A percentile compares a stretch with the other conserved stretches of the same genome.
Conservation (phyloP, 2,888 invertebrate species). For the Papilio demoleus region DNA sequence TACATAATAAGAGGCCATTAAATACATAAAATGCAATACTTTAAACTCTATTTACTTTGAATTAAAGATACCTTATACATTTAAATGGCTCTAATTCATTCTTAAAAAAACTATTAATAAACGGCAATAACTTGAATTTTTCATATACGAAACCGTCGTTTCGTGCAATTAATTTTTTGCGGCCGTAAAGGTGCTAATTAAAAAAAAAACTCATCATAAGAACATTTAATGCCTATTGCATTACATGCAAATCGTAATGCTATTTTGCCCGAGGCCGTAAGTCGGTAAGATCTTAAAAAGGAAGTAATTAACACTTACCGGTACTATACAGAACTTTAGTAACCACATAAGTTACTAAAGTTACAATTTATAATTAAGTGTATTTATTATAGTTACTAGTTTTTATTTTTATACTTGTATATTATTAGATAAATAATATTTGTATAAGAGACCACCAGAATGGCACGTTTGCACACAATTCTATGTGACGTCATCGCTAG, state of each 20-base stretch:
- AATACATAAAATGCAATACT: too few relatives aligned
- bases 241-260: conserved; percentile 17
- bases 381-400: too few relatives aligned
- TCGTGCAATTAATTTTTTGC: conserved; percentile 27
- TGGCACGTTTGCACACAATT: too few relatives aligned
- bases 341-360: background rate
- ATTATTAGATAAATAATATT: too few relatives aligned
- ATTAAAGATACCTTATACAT: too few relatives aligned
- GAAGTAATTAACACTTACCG: conserved; percentile 1
- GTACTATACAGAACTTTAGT: background rate
- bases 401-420: too few relatives aligned
- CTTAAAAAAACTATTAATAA: too few relatives aligned
- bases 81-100: too few relatives aligned
- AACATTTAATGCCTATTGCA: conserved; percentile 31
- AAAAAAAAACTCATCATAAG: conserved; percentile 9
- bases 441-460: too few relatives aligned
- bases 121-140: too few relatives aligned
- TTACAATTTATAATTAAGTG: background rate
- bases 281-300: conserved; percentile 18
- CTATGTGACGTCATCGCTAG: too few relatives aligned
- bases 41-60: too few relatives aligned
- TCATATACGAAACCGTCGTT: background rate
- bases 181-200: background rate
- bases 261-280: conserved; percentile 18
- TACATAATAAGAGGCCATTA: background rate